phyloP scores from a whole-genome alignment of 2,888 invertebrate genomes.

The Lasioglossum malachurum region DNA sequence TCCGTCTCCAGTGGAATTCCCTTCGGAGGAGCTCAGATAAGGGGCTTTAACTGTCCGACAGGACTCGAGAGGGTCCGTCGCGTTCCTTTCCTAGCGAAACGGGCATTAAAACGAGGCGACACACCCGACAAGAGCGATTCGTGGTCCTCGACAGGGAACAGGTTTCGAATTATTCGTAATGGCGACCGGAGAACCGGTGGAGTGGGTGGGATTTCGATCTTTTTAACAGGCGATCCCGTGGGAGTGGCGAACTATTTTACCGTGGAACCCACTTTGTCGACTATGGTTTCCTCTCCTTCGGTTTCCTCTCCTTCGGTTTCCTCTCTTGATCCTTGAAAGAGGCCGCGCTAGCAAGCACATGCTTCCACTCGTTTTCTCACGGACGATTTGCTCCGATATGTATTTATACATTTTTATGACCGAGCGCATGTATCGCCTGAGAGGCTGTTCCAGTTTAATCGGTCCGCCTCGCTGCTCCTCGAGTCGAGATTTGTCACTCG shows the following conservation, averaged over 20 bases:
- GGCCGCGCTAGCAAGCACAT: constrained; percentile 16
- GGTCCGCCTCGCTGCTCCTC: neutral
- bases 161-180: constrained; percentile 73
- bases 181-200: constrained; percentile 64
- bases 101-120: constrained; percentile 72
- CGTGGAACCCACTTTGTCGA: constrained; percentile 54
- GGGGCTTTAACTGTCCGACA: constrained; percentile 46
- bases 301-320: neutral
- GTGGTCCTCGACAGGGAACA: constrained; percentile 75
- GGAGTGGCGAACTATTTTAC: constrained; percentile 69
- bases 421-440: constrained; percentile 12
- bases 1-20: constrained; percentile 30
- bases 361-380: constrained; percentile 41
- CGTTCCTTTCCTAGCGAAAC: constrained; percentile 40
- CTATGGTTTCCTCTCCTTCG: neutral
- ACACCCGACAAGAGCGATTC: constrained; percentile 76
- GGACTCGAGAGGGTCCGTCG: constrained; percentile 25
- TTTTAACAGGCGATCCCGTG: constrained; percentile 63
- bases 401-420: constrained; percentile 48
- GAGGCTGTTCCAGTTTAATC: neutral
- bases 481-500: constrained; percentile 1
- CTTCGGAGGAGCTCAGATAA: constrained; percentile 37
- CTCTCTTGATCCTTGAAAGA: constrained; percentile 17
- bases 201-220: constrained; percentile 76
- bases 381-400: constrained; percentile 45